Evolutionary conservation across 2,797 vertebrate species (phyloP), one percentile per base, ranked within the genome.

Genomic region (Lithobates sylvaticus): DNA sequence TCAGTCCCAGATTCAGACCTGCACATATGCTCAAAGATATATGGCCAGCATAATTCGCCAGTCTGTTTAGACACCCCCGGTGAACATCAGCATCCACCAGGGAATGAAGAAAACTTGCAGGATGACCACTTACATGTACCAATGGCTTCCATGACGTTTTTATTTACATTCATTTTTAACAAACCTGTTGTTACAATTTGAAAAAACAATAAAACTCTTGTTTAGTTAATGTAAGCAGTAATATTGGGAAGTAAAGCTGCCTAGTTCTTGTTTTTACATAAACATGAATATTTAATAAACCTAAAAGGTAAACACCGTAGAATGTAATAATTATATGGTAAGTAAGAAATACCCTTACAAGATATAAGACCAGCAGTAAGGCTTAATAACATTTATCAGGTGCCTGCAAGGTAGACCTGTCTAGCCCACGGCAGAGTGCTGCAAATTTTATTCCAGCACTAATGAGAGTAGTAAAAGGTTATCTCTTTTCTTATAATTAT

Each of bases 361-460:
- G 32, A 44, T 47, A 70, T 29, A 42, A 68, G 78, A 80, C 78
- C 26, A 54, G 65, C 70, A 27, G 27, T 29, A 18, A 65, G 26
- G 76, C 54, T 26, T 78, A 85, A 80, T 85, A 85, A 78, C 84
- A 85, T 86, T 80, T 81, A 82, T 76, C 79, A 86, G 36, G 68
- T 44, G 32, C 26, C 72, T 54, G 18, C 34, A 26, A 70, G 78
- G 44, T 44, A 44, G 36, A 21, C 5, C 42, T 12, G 58, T 75
- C 78, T 81, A 6, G 23, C 77, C 61, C 10, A 27, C 71, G 23
- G 32, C 42, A 54, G 44, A 47, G 44, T 47, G 44, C 44, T 13
- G 44, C 15, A 39, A 27, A 13, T 65, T 78, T 61, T 34, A 26
- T 61, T 44, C 34, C 54, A 23, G 29, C 34, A 26, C 23, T 58